Evolutionary conservation across 2,797 vertebrate genomes (phyloP), one percentile per base, ranked within the genome.

Genomic region (Amniataba percoides): DNA sequence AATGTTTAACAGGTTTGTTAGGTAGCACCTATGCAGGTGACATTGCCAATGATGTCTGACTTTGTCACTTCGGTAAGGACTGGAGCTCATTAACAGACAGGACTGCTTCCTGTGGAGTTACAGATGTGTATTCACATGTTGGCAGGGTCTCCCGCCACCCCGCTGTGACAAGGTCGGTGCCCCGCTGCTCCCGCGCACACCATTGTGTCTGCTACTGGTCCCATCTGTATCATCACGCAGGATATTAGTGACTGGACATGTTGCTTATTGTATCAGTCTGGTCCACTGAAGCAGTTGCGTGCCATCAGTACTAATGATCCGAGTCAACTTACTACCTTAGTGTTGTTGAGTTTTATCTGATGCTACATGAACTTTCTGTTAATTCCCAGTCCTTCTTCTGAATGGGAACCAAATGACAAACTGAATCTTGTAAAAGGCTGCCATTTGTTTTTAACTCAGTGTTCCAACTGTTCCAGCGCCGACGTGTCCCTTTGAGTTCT

Each of bases 81-180:
- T 49, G 12, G 18, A 34, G 31, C 72, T 87, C 74, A 78, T 83
- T 85, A 88, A 74, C 74, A 80, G 65, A 78, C 43, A 67, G 53
- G 60, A 25, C 53, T 63, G 48, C 13, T 70, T 77, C 74, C 79
- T 80, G 85, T 66, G 58, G 77, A 78, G 78, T 74, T 83, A 73
- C 75, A 84, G 80, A 88, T 90, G 82, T 83, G 81, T 74, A 45
- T 73, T 81, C 80, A 77, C 49, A 68, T 86, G 77, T 73, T 83
- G 64, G 66, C 72, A 59, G 66, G 49, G n/a, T 76, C 58, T 79
- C 55, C 79, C 45, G 55, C 55, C 39, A 61, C 16, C 78, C 76
- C 57, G 67, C 82, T 80, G 83, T 63, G 80, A 80, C 75, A 86
- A 88, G 74, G 76, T 81, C 12, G 42, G n/a, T 69, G 49, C 40